These are phyloP conservation scores for Carcharodon carcharias DNA, from an alignment of 2,797 vertebrate genomes.

Conservation along the genomic window DNA sequence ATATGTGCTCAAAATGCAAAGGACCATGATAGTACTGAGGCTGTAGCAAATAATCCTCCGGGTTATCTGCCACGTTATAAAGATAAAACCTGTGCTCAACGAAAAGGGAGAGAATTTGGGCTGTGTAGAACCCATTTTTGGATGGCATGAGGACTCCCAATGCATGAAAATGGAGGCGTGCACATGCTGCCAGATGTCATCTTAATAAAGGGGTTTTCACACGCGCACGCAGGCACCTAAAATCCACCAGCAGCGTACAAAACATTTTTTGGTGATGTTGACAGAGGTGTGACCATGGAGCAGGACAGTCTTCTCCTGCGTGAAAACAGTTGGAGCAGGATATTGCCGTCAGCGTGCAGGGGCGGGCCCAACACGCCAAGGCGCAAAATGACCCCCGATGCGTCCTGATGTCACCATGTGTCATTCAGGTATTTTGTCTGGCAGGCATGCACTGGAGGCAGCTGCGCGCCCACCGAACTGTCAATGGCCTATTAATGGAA, in stretches of 20 bases:
- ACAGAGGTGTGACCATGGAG: too few relatives aligned
- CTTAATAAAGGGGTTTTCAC: neutral
- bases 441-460: too few relatives aligned
- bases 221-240: neutral
- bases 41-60: neutral
- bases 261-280: neutral
- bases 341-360: too few relatives aligned
- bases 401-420: too few relatives aligned
- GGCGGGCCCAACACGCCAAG: too few relatives aligned
- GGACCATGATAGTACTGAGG: neutral
- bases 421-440: too few relatives aligned
- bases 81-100: neutral
- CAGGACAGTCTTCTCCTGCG: too few relatives aligned
- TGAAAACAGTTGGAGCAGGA: too few relatives aligned
- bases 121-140: neutral
- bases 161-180: neutral
- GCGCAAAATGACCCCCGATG: too few relatives aligned
- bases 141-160: neutral
- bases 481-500: too few relatives aligned
- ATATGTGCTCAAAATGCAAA: neutral
- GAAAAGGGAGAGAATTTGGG: neutral
- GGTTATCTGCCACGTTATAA: neutral
- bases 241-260: neutral
- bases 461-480: too few relatives aligned
- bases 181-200: neutral